These are phyloP conservation scores for Hepsetus odoe DNA, from an alignment of 2,113 vertebrate genomes.

Conservation along the genomic window DNA sequence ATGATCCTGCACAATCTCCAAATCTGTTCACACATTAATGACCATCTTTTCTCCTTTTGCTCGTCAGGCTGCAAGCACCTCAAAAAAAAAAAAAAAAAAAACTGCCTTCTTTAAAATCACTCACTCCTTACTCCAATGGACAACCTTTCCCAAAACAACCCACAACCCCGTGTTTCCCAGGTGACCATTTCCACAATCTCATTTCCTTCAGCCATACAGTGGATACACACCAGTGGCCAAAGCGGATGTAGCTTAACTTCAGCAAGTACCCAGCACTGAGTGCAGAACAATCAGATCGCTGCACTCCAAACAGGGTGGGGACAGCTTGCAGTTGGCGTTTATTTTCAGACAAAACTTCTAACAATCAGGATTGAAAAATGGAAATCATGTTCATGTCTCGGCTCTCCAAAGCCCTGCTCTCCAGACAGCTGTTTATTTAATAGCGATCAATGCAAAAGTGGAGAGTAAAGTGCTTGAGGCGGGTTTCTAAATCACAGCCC, in stretches of 20 bases:
- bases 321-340: neutral
- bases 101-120: neutral
- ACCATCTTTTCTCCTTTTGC: neutral
- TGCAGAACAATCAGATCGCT: conserved; percentile 26
- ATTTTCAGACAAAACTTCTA: neutral
- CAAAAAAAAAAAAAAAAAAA: neutral
- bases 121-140: neutral
- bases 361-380: neutral
- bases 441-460: conserved; percentile 27
- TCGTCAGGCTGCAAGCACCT: neutral
- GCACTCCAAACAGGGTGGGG: conserved; percentile 26
- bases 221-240: conserved; percentile 29
- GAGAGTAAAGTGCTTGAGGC: conserved; percentile 18
- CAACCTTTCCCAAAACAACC: neutral
- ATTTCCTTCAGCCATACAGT: conserved; percentile 32
- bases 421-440: conserved; percentile 11
- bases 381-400: neutral
- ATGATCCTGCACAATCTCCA: too few relatives aligned
- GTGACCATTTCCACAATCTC: conserved; percentile 29
- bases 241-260: conserved; percentile 28
- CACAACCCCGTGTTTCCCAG: conserved; percentile 7
- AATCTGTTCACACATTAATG: neutral
- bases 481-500: conserved; percentile 20
- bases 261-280: neutral
- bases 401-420: neutral